phyloP scores from a whole-genome alignment of 2,888 invertebrate genomes.

The Caenorhabditis wallacei region DNA sequence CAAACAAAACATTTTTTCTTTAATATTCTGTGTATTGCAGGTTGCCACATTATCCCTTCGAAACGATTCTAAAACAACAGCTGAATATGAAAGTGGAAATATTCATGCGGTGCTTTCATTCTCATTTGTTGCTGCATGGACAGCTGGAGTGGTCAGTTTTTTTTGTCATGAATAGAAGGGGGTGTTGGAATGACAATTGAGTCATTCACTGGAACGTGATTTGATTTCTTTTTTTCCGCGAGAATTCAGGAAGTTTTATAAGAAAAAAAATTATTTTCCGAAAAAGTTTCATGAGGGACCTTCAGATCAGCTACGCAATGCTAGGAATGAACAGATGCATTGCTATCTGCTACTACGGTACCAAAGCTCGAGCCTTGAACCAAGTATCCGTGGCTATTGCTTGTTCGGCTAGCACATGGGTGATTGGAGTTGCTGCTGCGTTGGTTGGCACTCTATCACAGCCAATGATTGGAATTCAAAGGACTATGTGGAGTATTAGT shows the following conservation, averaged over 20 bases:
- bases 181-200: constrained; percentile 1
- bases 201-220: constrained; percentile 16
- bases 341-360: constrained; percentile 82
- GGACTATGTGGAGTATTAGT: constrained; percentile 79
- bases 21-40: background rate
- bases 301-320: constrained; percentile 74
- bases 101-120: constrained; percentile 72
- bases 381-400: constrained; percentile 78
- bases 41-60: constrained; percentile 19
- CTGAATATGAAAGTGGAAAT: constrained; percentile 39
- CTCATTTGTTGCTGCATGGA: constrained; percentile 80
- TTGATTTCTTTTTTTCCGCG: too few relatives aligned
- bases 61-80: constrained; percentile 24
- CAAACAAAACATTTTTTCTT: too few relatives aligned
- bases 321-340: constrained; percentile 79
- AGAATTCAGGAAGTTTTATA: background rate
- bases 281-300: constrained; percentile 13
- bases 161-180: background rate
- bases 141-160: constrained; percentile 77
- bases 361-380: constrained; percentile 78
- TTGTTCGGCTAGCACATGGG: constrained; percentile 78
- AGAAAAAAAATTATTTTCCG: background rate
- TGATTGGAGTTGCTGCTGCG: constrained; percentile 76
- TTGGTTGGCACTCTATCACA: constrained; percentile 76
- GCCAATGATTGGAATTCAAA: constrained; percentile 75